Base-by-base conservation (phyloP, 2,113 vertebrate genomes). In the Hippocampus barbouri region DNA sequence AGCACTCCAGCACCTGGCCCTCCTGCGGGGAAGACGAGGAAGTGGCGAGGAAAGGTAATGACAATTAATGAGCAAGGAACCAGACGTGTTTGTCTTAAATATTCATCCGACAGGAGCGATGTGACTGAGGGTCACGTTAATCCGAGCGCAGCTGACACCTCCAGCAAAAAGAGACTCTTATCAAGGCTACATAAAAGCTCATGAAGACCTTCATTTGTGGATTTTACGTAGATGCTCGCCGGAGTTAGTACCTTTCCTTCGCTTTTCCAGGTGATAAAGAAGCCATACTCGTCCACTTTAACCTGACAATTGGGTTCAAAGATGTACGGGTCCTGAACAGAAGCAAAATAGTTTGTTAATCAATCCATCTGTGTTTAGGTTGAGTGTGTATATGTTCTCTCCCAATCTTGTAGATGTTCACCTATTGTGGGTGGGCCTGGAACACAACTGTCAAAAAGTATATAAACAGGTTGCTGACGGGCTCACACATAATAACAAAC, bases 1-100 rank as follows among this genome's bases (percentile, higher is more conserved):
- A 98, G 74, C 96, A 98, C 91, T 99, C 97, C 40, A 99, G 92
- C 40, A 98, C 94, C 85, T 99, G 97, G 71, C 97, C 97, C 90
- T 99, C 97, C 97, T 78, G 90, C 83, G 47, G 74, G 53, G 71
- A 41, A 83, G 0, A 70, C 11, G 72, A 25, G 10, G 0, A 0
- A 10, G 9, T n/a, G 60, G 30, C 45, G 2, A 60, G 59, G 47
- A 57, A 49, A 59, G 61, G 41, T n/a, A n/a, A 10, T 67, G 25
- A 51, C 15, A 30, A 61, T 61, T 30, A 38, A 21, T 43, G 30
- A 51, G 30, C 68, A 4, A 27, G 43, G 45, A 27, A 51, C 5
- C 5, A 18, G 12, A 34, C 66, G 41, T 30, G 41, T 30, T 18
- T 14, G 11, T 47, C n/a, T 45, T 34, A 23, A 34, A 18, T 34